These are phyloP conservation scores for Petromus typicus DNA, from an alignment of 2,113 vertebrate species.

Conservation along the genomic window DNA sequence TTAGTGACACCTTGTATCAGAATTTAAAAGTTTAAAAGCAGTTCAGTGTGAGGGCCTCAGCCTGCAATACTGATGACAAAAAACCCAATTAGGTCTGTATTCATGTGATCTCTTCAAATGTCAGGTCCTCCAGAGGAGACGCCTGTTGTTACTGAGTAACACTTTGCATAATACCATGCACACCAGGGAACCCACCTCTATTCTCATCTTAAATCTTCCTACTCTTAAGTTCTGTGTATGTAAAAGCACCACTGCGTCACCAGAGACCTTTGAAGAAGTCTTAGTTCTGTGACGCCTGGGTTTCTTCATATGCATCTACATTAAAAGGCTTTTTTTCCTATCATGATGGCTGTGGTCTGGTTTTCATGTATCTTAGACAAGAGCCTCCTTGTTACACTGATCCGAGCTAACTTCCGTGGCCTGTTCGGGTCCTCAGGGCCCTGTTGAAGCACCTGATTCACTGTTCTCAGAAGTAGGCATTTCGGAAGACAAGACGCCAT, in stretches of 20 bases:
- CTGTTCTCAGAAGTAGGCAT: slow-evolving; percentile 34
- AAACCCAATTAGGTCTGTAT: background rate
- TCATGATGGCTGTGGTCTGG: background rate
- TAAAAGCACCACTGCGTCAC: background rate
- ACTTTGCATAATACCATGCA: background rate
- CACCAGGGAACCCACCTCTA: background rate
- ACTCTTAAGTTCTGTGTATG: background rate
- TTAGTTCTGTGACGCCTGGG: background rate
- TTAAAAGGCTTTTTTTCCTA: background rate
- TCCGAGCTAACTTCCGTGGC: slow-evolving; percentile 21
- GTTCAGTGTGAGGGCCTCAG: background rate
- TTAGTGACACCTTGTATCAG: background rate
- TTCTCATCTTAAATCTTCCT: slow-evolving; percentile 19
- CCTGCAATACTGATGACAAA: background rate
- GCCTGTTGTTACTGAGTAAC: background rate
- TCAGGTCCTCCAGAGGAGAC: background rate
- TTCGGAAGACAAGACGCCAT: slow-evolving; percentile 57
- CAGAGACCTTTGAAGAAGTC: slow-evolving; percentile 28
- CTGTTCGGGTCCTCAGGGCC: background rate
- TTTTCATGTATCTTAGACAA: slow-evolving; percentile 39
- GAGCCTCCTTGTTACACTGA: slow-evolving; percentile 8
- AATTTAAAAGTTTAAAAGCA: background rate
- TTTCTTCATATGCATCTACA: background rate
- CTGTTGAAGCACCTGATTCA: background rate
- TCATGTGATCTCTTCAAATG: background rate